Evolutionary conservation across 1,140 invertebrate genomes (phyloP).

Genomic region (Aplysia californica): DNA sequence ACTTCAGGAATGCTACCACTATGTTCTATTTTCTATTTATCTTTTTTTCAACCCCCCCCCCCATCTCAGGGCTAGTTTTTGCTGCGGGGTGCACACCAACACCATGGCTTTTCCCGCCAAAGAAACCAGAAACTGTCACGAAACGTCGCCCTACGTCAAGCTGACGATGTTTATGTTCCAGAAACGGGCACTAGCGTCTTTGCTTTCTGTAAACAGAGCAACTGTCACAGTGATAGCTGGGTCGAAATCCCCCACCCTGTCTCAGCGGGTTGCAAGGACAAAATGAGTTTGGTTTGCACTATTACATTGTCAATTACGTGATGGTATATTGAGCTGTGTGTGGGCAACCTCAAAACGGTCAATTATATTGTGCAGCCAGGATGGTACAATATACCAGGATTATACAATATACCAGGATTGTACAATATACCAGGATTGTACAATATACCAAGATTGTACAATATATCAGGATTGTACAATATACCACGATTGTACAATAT

Average conservation of each 20-base stretch:
- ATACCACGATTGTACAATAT: too few species aligned
- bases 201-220: neutral
- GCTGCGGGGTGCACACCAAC: too few species aligned
- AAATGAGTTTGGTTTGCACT: constrained; percentile 3
- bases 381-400: constrained; percentile 24
- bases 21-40: too few species aligned
- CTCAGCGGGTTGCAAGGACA: neutral
- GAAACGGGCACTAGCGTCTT: neutral
- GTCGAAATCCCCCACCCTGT: neutral
- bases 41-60: neutral
- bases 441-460: too few species aligned
- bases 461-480: too few species aligned
- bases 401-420: too few species aligned
- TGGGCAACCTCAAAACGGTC: neutral
- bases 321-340: neutral
- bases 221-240: neutral
- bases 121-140: too few species aligned
- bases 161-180: neutral
- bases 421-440: too few species aligned
- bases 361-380: neutral
- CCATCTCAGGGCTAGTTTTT: neutral
- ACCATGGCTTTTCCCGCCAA: too few species aligned
- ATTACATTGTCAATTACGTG: neutral
- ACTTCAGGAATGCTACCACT: too few species aligned
- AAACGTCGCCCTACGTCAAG: neutral